Percentiles rank a stretch among this genome's conserved stretches.
phyloP scores from a whole-genome alignment of 2,113 vertebrate genomes.

The Neopipo cinnamomea region DNA sequence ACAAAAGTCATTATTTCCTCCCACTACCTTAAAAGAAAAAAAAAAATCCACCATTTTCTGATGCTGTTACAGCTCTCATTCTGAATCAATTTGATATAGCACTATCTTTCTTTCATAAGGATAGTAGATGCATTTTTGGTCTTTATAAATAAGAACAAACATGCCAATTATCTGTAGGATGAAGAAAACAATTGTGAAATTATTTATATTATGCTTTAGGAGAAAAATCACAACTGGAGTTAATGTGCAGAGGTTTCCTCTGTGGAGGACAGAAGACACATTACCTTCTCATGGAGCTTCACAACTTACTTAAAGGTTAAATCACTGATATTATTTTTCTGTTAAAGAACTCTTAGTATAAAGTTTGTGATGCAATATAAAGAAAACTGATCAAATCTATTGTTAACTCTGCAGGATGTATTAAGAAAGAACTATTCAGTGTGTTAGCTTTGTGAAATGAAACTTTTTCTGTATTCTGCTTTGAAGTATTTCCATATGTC shows the following conservation, averaged over 20 bases:
- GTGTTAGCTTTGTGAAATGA: background rate
- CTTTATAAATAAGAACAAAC: background rate
- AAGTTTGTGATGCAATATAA: background rate
- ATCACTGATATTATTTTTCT: background rate
- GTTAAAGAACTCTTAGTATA: background rate
- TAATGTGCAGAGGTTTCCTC: background rate
- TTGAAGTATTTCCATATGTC: background rate
- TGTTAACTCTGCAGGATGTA: background rate
- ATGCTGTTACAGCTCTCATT: background rate
- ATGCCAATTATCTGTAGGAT: background rate
- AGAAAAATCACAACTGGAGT: background rate
- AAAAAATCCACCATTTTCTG: background rate
- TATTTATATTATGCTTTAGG: fast-evolving
- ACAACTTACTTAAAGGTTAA: background rate
- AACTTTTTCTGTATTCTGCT: background rate
- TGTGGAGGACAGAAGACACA: background rate
- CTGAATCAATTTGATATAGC: background rate
- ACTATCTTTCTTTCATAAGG: background rate
- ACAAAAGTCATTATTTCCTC: background rate
- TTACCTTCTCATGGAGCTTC: background rate
- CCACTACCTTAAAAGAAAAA: background rate
- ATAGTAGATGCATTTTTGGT: background rate
- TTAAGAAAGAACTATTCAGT: background rate
- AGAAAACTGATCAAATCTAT: background rate
- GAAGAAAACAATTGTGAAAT: background rate